Evolutionary conservation across 2,797 vertebrate genomes (phyloP).

Genomic region (Sebastolobus alascanus): DNA sequence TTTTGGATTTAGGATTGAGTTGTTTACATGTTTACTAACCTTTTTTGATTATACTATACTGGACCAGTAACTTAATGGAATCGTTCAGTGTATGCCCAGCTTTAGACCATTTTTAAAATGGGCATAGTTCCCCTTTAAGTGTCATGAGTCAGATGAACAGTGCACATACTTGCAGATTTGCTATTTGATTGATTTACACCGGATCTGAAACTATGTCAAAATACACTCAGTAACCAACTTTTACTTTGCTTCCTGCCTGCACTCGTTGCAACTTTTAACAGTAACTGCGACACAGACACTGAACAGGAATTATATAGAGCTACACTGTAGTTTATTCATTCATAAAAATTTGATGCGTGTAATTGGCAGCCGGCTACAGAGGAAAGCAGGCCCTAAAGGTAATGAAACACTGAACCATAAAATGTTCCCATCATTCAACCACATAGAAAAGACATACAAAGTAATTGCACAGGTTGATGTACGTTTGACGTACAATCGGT

Average conservation of each 20-base stretch:
- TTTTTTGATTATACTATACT: too few species aligned
- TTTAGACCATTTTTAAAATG: too few species aligned
- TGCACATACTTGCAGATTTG: neutral
- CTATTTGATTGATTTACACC: neutral
- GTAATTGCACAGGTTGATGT: constrained; percentile 91
- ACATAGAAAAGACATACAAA: constrained; percentile 82
- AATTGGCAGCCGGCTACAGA: constrained; percentile 80
- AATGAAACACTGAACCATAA: constrained; percentile 75
- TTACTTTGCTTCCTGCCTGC: neutral
- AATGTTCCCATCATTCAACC: constrained; percentile 82
- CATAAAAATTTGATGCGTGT: constrained; percentile 80
- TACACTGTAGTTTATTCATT: constrained; percentile 89
- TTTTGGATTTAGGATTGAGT: too few species aligned
- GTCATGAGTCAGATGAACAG: neutral
- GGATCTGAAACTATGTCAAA: constrained; percentile 15
- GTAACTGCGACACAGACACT: constrained; percentile 19
- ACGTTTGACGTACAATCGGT: constrained; percentile 82
- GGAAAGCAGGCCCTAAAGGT: constrained; percentile 70
- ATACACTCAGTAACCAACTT: neutral
- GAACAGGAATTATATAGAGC: constrained; percentile 46
- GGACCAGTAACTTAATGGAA: too few species aligned
- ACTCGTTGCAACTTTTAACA: neutral
- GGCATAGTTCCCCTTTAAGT: too few species aligned
- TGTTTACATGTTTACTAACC: too few species aligned
- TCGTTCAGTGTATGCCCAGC: too few species aligned